phyloP scores from a whole-genome alignment of 1,140 invertebrate genomes.

The Acromyrmex heyeri region DNA sequence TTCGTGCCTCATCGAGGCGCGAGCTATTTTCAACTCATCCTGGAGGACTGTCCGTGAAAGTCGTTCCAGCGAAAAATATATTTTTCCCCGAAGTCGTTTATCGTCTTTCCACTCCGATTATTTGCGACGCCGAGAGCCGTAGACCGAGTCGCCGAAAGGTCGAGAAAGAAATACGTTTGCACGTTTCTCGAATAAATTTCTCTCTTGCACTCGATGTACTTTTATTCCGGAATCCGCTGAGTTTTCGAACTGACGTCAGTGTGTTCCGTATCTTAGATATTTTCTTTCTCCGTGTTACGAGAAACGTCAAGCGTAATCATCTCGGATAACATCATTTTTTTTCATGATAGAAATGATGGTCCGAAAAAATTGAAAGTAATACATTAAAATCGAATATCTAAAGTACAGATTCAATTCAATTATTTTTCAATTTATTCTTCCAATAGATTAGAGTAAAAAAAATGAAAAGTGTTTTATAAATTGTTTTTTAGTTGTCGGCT shows the following conservation, averaged over 20 bases:
- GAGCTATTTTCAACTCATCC: conserved; percentile 61
- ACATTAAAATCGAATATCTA: neutral
- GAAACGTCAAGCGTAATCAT: conserved; percentile 1
- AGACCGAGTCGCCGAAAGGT: conserved; percentile 5
- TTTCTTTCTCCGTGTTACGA: neutral
- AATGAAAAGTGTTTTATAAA: neutral
- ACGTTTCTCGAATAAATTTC: conserved; percentile 49
- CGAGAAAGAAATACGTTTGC: conserved; percentile 44
- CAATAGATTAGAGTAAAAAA: neutral
- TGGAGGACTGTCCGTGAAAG: conserved; percentile 42
- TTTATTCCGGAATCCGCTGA: conserved; percentile 18
- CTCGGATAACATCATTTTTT: neutral
- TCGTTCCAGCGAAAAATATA: conserved; percentile 53
- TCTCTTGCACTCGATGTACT: conserved; percentile 24
- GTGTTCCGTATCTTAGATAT: neutral
- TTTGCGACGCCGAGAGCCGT: conserved; percentile 9
- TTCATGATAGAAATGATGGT: conserved; percentile 7
- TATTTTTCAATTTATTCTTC: neutral
- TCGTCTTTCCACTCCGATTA: conserved; percentile 53
- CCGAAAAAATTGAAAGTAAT: neutral
- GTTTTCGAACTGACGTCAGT: conserved; percentile 29
- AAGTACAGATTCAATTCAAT: neutral
- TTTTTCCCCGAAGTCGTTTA: conserved; percentile 67
- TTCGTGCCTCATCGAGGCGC: conserved; percentile 22
- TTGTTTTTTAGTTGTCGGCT: neutral